Conservation (phyloP, 2,797 vertebrate species). For the Gallinago nigripennis region DNA sequence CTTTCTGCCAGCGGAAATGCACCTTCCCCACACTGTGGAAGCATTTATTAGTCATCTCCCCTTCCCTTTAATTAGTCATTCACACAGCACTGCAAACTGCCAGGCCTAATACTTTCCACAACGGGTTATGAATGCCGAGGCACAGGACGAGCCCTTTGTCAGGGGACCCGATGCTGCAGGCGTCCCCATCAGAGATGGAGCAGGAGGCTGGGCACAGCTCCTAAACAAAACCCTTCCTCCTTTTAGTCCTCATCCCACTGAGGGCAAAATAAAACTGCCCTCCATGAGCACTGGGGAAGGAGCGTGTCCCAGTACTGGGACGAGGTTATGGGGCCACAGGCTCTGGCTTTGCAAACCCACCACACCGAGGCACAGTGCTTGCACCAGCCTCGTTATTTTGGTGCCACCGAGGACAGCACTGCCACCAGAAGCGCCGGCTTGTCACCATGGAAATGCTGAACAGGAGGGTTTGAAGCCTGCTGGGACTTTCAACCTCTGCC, state of each 20-base stretch:
- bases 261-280: not conserved
- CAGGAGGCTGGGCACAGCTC: not conserved
- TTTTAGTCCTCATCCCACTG: not conserved
- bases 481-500: constrained; percentile 24
- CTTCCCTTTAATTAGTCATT: not conserved
- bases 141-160: not conserved
- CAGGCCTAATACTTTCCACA: not conserved
- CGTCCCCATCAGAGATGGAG: not conserved
- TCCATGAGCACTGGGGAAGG: not conserved
- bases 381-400: not conserved
- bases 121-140: not conserved
- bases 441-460: constrained; percentile 60
- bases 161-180: not conserved
- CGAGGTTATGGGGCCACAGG: not conserved
- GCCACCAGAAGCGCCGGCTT: not conserved
- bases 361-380: accelerated
- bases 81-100: not conserved
- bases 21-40: not conserved
- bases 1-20: not conserved
- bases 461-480: not conserved
- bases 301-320: accelerated
- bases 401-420: not conserved
- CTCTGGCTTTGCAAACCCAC: not conserved
- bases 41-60: not conserved
- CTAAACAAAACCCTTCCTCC: not conserved